These are phyloP conservation scores for Varecia variegata DNA, from an alignment of 2,797 vertebrate species.

Conservation along the genomic window DNA sequence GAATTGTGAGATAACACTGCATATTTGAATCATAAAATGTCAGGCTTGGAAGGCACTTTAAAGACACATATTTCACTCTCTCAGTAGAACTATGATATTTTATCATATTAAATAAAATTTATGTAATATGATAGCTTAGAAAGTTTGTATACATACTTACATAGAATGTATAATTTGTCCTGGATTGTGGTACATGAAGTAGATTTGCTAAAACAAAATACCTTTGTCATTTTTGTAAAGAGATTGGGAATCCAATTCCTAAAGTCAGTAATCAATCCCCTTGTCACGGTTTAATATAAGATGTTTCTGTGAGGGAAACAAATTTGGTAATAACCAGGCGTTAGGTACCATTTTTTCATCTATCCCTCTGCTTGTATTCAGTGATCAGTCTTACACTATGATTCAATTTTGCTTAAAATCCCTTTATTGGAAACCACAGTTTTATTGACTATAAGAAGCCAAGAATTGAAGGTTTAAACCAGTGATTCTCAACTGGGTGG, in stretches of 20 bases:
- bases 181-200: background rate
- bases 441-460: background rate
- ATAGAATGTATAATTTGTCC: background rate
- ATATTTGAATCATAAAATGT: background rate
- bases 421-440: slow-evolving; percentile 9
- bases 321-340: background rate
- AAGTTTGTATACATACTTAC: background rate
- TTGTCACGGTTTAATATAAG: background rate
- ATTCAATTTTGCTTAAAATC: background rate
- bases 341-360: background rate
- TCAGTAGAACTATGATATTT: background rate
- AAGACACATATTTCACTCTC: background rate
- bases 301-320: background rate
- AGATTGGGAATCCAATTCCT: background rate
- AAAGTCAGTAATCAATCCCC: background rate
- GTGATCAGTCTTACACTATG: background rate
- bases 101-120: slow-evolving; percentile 4
- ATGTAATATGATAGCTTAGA: background rate
- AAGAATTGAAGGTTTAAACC: background rate
- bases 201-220: background rate
- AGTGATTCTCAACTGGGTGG: background rate
- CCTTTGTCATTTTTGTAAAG: background rate
- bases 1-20: background rate
- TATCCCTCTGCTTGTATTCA: background rate
- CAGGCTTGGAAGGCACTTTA: background rate